Evolutionary conservation across 1,140 invertebrate species (phyloP), one percentile per base, ranked within the genome.

Genomic region (Aphelenchoides besseyi): DNA sequence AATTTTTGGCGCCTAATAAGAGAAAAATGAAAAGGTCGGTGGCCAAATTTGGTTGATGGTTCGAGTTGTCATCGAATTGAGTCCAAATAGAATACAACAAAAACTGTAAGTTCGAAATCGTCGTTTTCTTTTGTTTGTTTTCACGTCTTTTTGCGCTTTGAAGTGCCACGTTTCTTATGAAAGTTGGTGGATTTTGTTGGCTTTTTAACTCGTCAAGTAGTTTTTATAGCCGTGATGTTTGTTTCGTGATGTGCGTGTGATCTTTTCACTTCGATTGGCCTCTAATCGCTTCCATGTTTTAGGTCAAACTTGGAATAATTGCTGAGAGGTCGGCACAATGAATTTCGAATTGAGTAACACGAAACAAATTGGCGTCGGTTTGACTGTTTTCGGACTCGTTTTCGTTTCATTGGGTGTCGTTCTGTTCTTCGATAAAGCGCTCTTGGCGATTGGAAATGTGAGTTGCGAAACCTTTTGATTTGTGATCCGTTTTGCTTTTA

Each of bases 391-490:
- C 88, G 97, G 97, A 12, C 90, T 97, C 77, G 90, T 91, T 57
- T 98, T 98, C 84, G 88, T 98, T 23, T 94, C 98, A 80, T 88
- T 99, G 23, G 96, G 97, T 67, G 90, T 98, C 61, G 79, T 98
- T 41, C 87, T 99, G 54, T 87, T 99, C 18, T 98, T 99, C 88
- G 96, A 99, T 86, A 97, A 94, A 87, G 96, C 95, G 74, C 88
- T 99, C 73, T 87, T 99, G 57, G 96, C 96, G 9, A 95, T 99
- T 83, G 96, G 96, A 85, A 98, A 99, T 90, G 95, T 95, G 89
- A 91, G 90, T 86, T 53, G 66, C 41, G 2, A 68, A 23, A 57
- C 28, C 23, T 1, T 35, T 74, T 9, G 12, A 23, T 28, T 30
- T 75, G 28, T 70, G n/a, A 35, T 69, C 12, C 12, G 36, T 78